Base-by-base conservation (phyloP, 2,888 invertebrate species). In the Xestia sexstrigata region DNA sequence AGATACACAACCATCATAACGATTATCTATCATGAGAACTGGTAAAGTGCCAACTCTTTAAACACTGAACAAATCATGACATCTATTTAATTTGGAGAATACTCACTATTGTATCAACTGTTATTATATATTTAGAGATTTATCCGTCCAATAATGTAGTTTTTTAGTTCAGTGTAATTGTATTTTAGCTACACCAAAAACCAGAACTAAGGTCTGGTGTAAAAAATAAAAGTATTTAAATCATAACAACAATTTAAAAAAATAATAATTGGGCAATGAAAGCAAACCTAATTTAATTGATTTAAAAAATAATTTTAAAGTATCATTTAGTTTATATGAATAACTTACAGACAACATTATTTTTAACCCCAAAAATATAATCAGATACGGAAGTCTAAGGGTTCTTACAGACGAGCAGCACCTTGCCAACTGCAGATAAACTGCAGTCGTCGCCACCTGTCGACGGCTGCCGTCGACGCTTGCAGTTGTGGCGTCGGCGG, bases 121-220 rank as follows among this genome's bases (percentile, higher is more conserved):
- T 60, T 80, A 74, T 70, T 52, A 70, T 70, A 35, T 62, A 55
- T 65, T 79, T 60, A 75, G 69, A 76, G 30, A 42, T 81, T 71
- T 78, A 78, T 87, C 86, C 86, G 79, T 87, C 87, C 86, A 81
- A n/a, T 81, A 80, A 71, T 78, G 65, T 74, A 62, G 60, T 30
- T 47, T 39, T 71, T 47, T 70, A 71, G 15, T 58, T n/a, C 17
- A 11, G 2, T 55, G 13, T 30, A 55, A 42, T 23, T 35, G 17
- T 55, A 63, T 47, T 70, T 70, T 30, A 42, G 5, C 39, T 52
- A 42, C 15, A 23, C 60, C 60, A 60, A 4, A 60, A 60, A 20
- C 62, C 30, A 62, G 20, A 60, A 62, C 5, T 35, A 20, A 62
- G 8, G 20, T 58, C 58, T 30, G 30, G 8, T 60, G 30, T 62